Conservation (phyloP, 2,888 invertebrate species). For the Poecilus cupreus region DNA sequence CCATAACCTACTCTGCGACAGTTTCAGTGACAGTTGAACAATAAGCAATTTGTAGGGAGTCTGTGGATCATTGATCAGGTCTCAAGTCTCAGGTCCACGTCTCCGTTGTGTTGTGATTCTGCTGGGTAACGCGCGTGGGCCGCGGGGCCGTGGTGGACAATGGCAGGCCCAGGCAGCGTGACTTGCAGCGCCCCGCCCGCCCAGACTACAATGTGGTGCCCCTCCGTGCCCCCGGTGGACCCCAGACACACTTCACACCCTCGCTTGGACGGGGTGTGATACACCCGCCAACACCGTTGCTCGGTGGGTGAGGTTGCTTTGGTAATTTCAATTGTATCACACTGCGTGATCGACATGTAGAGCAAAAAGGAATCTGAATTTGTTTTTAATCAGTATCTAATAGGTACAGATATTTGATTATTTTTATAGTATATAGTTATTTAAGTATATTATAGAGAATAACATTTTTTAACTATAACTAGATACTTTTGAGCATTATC, state of each 20-base stretch:
- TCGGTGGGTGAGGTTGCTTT: not conserved
- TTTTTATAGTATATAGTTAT: too few species aligned
- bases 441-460: too few species aligned
- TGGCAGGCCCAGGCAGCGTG: constrained; percentile 9
- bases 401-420: too few species aligned
- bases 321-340: not conserved
- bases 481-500: too few species aligned
- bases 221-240: constrained; percentile 2
- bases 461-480: too few species aligned
- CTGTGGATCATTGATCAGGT: not conserved
- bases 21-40: constrained; percentile 19
- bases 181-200: constrained; percentile 51
- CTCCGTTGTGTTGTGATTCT: constrained; percentile 29
- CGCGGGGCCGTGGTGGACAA: constrained; percentile 17
- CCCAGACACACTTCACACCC: constrained; percentile 14
- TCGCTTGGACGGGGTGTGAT: not conserved
- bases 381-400: too few species aligned
- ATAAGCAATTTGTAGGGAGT: constrained; percentile 24
- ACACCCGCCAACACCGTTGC: not conserved
- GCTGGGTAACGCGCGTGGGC: constrained; percentile 56
- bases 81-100: not conserved
- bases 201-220: constrained; percentile 56
- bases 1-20: not conserved
- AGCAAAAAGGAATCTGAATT: too few species aligned
- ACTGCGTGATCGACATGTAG: too few species aligned